Conservation (phyloP, 2,797 vertebrate genomes). For the Acipenser ruthenus region DNA sequence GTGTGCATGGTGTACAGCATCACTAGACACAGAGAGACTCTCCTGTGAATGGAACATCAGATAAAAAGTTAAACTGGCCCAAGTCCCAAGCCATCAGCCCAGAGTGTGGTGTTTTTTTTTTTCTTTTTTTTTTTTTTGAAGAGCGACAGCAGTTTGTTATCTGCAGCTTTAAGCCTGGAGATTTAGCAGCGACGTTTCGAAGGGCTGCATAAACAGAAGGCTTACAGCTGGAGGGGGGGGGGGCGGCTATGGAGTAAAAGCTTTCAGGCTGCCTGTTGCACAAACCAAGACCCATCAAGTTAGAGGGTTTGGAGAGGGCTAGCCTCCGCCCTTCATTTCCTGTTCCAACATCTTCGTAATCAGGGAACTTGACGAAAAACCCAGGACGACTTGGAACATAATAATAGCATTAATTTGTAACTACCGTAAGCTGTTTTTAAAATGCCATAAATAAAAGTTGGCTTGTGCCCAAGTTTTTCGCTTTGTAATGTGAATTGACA, state of each 20-base stretch:
- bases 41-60: slow-evolving; percentile 34
- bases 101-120: too few species aligned
- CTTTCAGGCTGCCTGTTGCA: background rate
- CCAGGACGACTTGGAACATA: too few species aligned
- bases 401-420: slow-evolving; percentile 14
- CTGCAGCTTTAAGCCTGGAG: slow-evolving; percentile 18
- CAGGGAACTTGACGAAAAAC: too few species aligned
- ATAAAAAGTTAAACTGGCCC: slow-evolving; percentile 27
- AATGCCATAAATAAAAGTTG: slow-evolving; percentile 27
- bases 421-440: slow-evolving; percentile 10
- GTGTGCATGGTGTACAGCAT: background rate
- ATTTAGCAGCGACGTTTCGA: slow-evolving; percentile 7
- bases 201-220: slow-evolving; percentile 9
- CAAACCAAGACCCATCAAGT: too few species aligned
- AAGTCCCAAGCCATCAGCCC: slow-evolving; percentile 22
- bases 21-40: slow-evolving; percentile 21
- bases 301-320: too few species aligned
- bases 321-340: too few species aligned
- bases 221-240: background rate
- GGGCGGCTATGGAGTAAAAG: background rate
- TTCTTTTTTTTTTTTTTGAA: slow-evolving; percentile 28
- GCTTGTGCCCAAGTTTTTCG: slow-evolving; percentile 34
- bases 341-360: too few species aligned
- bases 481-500: slow-evolving; percentile 52
- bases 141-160: slow-evolving; percentile 32